Evolutionary conservation across 2,113 vertebrate species (phyloP).

Genomic region (Sporophila hypoxantha): DNA sequence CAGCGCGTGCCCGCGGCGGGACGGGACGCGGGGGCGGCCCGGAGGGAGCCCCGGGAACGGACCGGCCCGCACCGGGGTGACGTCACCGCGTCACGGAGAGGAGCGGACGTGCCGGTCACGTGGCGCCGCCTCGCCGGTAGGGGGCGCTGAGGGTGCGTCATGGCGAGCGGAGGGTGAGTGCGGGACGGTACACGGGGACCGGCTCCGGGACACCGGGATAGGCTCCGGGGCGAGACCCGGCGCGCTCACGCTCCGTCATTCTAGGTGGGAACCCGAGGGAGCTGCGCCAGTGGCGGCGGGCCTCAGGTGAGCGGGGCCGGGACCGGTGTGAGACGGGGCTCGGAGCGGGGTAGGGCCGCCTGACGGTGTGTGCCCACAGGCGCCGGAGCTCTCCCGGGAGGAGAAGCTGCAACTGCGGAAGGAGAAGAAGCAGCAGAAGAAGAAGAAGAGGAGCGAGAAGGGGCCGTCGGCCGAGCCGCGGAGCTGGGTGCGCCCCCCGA

Average conservation of each 20-base stretch:
- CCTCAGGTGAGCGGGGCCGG: not conserved
- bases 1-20: not conserved
- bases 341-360: not conserved
- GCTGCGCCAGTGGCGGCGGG: not conserved
- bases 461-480: conserved; percentile 33
- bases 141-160: not conserved
- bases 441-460: conserved; percentile 80
- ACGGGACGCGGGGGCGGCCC: not conserved
- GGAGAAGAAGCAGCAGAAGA: conserved; percentile 94
- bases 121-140: not conserved
- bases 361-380: conserved; percentile 3
- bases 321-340: not conserved
- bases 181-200: too few species aligned
- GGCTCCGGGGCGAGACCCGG: not conserved
- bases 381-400: conserved; percentile 82
- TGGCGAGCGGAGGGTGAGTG: not conserved
- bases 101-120: not conserved
- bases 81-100: not conserved
- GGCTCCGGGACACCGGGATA: not conserved
- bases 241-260: not conserved
- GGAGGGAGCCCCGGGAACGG: not conserved
- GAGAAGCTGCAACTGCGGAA: conserved; percentile 90
- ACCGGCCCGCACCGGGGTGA: not conserved
- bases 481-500: not conserved
- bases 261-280: not conserved